Evolutionary conservation across 2,113 vertebrate genomes (phyloP), one percentile per base, ranked within the genome.

Genomic region (Physeter macrocephalus): DNA sequence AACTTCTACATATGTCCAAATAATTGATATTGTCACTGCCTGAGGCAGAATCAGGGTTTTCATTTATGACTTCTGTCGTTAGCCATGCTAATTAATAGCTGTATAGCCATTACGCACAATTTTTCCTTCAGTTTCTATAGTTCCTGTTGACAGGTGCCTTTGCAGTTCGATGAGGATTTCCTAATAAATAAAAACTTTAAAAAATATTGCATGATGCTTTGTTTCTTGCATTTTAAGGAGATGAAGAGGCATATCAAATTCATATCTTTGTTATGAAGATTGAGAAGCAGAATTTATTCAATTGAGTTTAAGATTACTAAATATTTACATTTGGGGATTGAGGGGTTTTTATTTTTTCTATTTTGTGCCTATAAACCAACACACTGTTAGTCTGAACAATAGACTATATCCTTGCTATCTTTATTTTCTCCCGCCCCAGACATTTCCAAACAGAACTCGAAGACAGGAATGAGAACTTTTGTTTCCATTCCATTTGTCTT

Each of bases 311-410:
- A 49, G 57, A 15, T 96, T 92, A 84, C 83, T 95, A 93, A 75
- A 92, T 96, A 84, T 97, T 97, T 92, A 89, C 90, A 95, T 90
- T 89, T 89, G n/a, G 3, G 25, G 43, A 54, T 61, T 77, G 62
- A 91, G 6, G 13, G 82, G 6, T 5, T 8, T 36, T n/a, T 3
- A 78, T 52, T 86, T 92, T 88, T 64, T 20, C 57, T 72, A 94
- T 95, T 97, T 90, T 96, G 18, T 83, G 66, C 57, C n/a, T 54
- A 39, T 78, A 94, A 88, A 46, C 13, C 18, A 90, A 64, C 39
- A 75, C 4, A 54, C 12, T 34, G 52, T 81, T 66, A 62, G 80
- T 46, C 43, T 78, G 36, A 9, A 90, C 64, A 69, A 57, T 1
- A 92, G 34, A 94, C 29, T 62, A 41, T n/a, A 93, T 59, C 43